Evolutionary conservation across 2,113 vertebrate species (phyloP), one percentile per base, ranked within the genome.

Genomic region (Empidonax alnorum): DNA sequence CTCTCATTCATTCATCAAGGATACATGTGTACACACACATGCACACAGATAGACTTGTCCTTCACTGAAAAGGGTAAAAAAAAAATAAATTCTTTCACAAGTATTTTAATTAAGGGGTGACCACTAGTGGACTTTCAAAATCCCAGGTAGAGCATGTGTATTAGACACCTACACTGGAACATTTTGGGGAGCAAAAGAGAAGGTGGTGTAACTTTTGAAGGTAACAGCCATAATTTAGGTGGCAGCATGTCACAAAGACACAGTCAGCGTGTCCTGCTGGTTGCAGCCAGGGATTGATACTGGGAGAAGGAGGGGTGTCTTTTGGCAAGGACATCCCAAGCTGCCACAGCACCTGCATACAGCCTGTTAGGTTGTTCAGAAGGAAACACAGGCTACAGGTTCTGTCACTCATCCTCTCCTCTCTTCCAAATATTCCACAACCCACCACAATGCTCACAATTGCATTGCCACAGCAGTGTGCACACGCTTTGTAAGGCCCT

Each of bases 381-480:
- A 31, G 6, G 12, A 82, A 20, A 9, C 5, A 3, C 1, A 0
- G 27, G 19, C 9, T 71, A 33, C 28, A 42, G 31, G 37, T 23
- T 52, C 69, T 78, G 33, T 14, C 0, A 0, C 30, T 84, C 0
- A 0, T 30, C 7, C 33, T 89, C 42, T 68, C 6, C 27, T 82
- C 25, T 71, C 16, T 55, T 49, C 16, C 31, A 69, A 31, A 12
- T 53, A 30, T 15, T 59, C 52, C 30, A 27, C n/a, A 86, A 20
- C 35, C 11, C 41, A 44, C 10, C 2, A 14, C 2, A 3, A 28
- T 0, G 0, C 49, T 58, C 16, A 39, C 9, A 39, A 28, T 1
- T 12, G 2, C 5, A 0, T 15, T 35, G 49, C 30, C 41, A 27
- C 23, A 82, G 56, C 30, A 49, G 25, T 0, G 0, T 2, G 16